Conservation (phyloP, 2,113 vertebrate genomes). For the Pogonocichla stellata region DNA sequence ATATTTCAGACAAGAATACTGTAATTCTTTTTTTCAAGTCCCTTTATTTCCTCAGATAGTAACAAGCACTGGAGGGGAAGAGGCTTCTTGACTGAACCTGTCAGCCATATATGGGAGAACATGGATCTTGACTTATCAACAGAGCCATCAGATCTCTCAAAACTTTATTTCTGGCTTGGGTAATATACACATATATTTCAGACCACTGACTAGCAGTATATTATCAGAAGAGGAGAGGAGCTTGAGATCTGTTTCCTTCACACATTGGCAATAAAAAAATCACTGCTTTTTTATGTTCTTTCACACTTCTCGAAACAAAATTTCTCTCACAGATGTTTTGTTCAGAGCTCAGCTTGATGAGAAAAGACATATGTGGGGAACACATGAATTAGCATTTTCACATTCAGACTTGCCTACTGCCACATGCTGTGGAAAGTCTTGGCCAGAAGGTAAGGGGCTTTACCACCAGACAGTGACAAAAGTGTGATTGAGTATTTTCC, state of each 20-base stretch:
- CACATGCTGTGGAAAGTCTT: background rate
- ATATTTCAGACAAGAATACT: background rate
- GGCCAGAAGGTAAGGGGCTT: background rate
- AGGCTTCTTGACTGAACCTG: background rate
- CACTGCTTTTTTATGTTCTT: background rate
- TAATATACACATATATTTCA: background rate
- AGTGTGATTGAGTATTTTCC: background rate
- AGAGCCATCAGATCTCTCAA: background rate
- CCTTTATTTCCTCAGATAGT: background rate
- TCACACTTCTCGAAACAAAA: background rate
- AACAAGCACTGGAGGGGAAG: background rate
- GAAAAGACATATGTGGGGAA: background rate
- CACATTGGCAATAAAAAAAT: background rate
- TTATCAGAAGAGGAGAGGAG: background rate
- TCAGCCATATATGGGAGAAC: background rate
- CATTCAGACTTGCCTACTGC: background rate
- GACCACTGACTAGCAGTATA: background rate
- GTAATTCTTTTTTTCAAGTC: background rate
- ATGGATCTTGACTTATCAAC: background rate
- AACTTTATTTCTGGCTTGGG: background rate
- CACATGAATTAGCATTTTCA: background rate
- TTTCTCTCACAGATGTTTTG: background rate
- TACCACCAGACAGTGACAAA: background rate
- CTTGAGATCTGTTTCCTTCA: background rate
- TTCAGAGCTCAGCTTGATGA: background rate